phyloP scores from a whole-genome alignment of 2,888 invertebrate species.

The Rhamnusium bicolor region DNA sequence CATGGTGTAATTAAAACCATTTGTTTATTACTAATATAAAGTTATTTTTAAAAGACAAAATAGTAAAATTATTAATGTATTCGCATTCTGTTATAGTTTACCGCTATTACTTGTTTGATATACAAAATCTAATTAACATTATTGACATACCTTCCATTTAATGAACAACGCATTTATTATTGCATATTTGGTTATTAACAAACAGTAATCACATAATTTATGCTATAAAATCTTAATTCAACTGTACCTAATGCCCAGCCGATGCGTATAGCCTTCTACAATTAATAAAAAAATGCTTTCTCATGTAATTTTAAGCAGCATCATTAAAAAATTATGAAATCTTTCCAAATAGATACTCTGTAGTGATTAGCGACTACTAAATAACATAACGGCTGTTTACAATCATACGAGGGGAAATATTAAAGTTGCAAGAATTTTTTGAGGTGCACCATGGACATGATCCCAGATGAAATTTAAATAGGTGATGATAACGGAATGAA shows the following conservation, averaged over 20 bases:
- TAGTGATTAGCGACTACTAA: not conserved
- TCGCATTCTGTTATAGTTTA: constrained; percentile 15
- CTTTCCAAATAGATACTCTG: not conserved
- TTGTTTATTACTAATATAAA: constrained; percentile 11
- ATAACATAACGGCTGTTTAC: not conserved
- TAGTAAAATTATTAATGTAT: constrained; percentile 15
- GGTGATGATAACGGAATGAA: too few species aligned
- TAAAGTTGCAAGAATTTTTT: too few species aligned
- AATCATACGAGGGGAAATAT: not conserved
- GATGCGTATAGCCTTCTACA: not conserved
- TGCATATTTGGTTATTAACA: not conserved
- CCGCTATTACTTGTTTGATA: not conserved
- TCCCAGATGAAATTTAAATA: too few species aligned
- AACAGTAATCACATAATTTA: not conserved
- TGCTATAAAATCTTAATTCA: not conserved
- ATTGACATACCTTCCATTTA: not conserved
- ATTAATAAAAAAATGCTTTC: constrained; percentile 1
- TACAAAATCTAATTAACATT: not conserved
- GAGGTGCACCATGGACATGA: too few species aligned
- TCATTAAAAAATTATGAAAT: constrained; percentile 31
- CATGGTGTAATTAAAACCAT: not conserved
- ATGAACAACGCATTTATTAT: not conserved
- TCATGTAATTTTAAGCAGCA: constrained; percentile 9
- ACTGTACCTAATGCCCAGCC: not conserved
- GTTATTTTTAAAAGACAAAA: constrained; percentile 1